Base-by-base conservation (phyloP, 2,113 vertebrate species). In the Pterocles burchelli region DNA sequence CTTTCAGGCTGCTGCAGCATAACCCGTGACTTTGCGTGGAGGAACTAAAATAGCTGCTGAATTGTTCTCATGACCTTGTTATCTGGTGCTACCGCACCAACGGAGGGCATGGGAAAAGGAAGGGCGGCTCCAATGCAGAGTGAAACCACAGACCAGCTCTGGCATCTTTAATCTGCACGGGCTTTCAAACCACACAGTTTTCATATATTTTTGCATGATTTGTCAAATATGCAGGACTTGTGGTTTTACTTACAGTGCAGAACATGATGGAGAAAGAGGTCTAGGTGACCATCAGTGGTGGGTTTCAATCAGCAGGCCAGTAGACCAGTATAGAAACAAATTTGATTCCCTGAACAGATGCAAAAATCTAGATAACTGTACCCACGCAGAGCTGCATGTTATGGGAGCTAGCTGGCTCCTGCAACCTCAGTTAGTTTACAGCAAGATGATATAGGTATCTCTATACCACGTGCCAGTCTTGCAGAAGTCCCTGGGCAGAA, bases 21-120 rank as follows among this genome's bases (percentile, higher is more conserved):
- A 85, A 59, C 43, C 58, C 11, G 3, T 75, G 85, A 80, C 81
- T 66, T 71, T 1, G 5, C 54, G 68, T 80, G 55, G 21, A 81
- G 77, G 73, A 71, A 84, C 82, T 58, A 51, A 92, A 90, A 84
- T 48, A 80, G 70, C 65, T 67, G 46, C 68, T 76, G 48, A 85
- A 92, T 88, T 68, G 70, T 41, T 72, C 28, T 58, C 66, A n/a
- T 81, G 90, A 90, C 90, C 83, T 92, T 94, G 74, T 45, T 73
- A 34, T 63, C 66, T 91, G 36, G 22, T 54, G 43, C 28, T 81
- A 26, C 16, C 22, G 26, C 18, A 76, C 33, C 51, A 51, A 4
- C 0, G 0, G 81, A 82, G 80, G 61, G 51, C 66, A 41, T 13
- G 31, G 48, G 36, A 28, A 57, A 73, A 43, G 18, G 36, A 67